phyloP scores from a whole-genome alignment of 2,797 vertebrate genomes.

The Lacerta bilineata region DNA sequence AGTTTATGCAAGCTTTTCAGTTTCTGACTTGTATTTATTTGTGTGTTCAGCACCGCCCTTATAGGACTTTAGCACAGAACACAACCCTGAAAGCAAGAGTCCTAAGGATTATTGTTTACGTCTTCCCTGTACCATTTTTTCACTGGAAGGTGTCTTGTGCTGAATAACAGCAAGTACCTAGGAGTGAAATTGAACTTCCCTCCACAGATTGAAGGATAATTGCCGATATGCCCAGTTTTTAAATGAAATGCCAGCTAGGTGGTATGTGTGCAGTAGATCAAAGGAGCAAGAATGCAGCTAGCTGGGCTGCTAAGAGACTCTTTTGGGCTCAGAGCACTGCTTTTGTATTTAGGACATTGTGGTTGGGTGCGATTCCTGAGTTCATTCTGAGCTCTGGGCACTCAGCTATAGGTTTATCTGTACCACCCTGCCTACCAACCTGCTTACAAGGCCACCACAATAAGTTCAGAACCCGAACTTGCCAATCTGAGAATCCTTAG shows the following conservation, averaged over 20 bases:
- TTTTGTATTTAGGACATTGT: not conserved
- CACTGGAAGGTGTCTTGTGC: not conserved
- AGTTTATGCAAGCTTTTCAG: not conserved
- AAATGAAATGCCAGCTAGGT: not conserved
- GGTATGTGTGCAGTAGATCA: not conserved
- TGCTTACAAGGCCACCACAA: too few species aligned
- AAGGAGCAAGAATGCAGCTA: not conserved
- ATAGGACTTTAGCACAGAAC: not conserved
- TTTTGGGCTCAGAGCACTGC: too few species aligned
- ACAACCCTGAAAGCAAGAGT: too few species aligned
- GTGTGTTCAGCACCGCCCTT: not conserved
- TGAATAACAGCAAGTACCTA: not conserved
- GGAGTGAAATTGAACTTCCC: not conserved
- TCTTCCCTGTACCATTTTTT: not conserved
- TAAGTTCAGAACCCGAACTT: not conserved
- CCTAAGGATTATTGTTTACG: not conserved
- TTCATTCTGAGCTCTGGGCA: not conserved
- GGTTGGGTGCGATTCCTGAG: not conserved
- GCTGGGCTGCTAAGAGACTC: not conserved
- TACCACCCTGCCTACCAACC: not conserved
- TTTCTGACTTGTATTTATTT: not conserved
- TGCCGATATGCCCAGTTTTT: not conserved
- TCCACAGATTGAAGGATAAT: not conserved
- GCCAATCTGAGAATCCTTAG: not conserved
- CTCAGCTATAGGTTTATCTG: not conserved